Conservation (phyloP, 2,113 vertebrate species). For the Centrocercus urophasianus region DNA sequence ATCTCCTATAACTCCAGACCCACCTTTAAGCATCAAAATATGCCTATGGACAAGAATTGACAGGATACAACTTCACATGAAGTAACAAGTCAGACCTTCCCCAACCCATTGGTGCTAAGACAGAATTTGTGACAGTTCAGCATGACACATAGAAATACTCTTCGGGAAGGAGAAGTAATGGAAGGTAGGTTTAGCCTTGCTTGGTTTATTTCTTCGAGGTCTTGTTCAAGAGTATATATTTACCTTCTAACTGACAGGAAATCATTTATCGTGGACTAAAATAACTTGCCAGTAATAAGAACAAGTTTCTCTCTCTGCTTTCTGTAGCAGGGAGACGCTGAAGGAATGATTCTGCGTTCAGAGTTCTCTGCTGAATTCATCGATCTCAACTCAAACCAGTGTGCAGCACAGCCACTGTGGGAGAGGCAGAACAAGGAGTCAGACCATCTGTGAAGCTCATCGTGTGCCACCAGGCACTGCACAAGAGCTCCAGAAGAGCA, state of each 20-base stretch:
- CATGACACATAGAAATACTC: neutral
- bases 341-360: neutral
- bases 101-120: neutral
- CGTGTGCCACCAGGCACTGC: neutral
- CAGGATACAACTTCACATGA: neutral
- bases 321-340: neutral
- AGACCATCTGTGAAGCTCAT: neutral
- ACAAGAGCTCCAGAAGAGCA: neutral
- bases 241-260: neutral
- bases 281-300: neutral
- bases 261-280: neutral
- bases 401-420: constrained; percentile 60
- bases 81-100: constrained; percentile 4
- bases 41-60: neutral
- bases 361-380: constrained; percentile 14
- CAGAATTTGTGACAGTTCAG: neutral
- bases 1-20: neutral
- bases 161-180: neutral
- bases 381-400: neutral
- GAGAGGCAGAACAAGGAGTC: constrained; percentile 24
- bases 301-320: neutral
- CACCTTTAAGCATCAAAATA: neutral
- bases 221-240: neutral
- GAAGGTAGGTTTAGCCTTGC: neutral
- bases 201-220: neutral